Conservation (phyloP, 2,888 invertebrate species). For the Iphiclides podalirius region DNA sequence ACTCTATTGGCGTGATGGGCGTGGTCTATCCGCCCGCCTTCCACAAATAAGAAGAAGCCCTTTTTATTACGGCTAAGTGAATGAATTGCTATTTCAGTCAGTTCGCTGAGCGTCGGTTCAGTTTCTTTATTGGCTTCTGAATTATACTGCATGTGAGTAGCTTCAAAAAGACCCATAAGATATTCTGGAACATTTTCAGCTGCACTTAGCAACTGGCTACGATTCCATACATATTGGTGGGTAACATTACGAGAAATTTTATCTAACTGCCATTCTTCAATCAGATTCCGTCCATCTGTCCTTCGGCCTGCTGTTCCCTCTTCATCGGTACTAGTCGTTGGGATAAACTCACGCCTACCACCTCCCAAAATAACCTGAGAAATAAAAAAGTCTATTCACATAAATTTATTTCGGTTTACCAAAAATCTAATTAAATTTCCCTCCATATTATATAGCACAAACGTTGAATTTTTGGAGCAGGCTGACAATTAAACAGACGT, state of each 20-base stretch:
- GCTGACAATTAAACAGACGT: too few species aligned
- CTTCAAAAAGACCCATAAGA: constrained; percentile 81
- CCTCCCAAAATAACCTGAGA: constrained; percentile 85
- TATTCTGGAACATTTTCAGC: constrained; percentile 77
- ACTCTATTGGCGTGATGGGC: constrained; percentile 80
- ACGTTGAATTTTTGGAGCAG: too few species aligned
- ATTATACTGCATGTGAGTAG: constrained; percentile 83
- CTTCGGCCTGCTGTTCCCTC: constrained; percentile 65
- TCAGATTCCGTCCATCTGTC: constrained; percentile 82
- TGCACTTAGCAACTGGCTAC: constrained; percentile 69
- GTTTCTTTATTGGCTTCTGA: constrained; percentile 61
- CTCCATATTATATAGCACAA: too few species aligned
- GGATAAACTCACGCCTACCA: constrained; percentile 83
- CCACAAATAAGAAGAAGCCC: constrained; percentile 86
- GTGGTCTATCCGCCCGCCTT: constrained; percentile 80
- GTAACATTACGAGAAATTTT: constrained; percentile 51
- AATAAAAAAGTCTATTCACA: too few species aligned
- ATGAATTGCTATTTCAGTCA: constrained; percentile 80
- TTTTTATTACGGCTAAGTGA: constrained; percentile 78
- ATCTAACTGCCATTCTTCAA: constrained; percentile 81
- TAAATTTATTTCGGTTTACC: too few species aligned
- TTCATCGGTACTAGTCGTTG: constrained; percentile 68
- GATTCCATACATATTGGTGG: constrained; percentile 78
- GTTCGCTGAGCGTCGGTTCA: constrained; percentile 48
- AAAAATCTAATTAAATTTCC: too few species aligned